Percentiles rank a stretch among this genome's conserved stretches.
These are phyloP conservation scores for Rhincodon typus DNA, from an alignment of 2,797 vertebrate genomes.

Conservation along the genomic window DNA sequence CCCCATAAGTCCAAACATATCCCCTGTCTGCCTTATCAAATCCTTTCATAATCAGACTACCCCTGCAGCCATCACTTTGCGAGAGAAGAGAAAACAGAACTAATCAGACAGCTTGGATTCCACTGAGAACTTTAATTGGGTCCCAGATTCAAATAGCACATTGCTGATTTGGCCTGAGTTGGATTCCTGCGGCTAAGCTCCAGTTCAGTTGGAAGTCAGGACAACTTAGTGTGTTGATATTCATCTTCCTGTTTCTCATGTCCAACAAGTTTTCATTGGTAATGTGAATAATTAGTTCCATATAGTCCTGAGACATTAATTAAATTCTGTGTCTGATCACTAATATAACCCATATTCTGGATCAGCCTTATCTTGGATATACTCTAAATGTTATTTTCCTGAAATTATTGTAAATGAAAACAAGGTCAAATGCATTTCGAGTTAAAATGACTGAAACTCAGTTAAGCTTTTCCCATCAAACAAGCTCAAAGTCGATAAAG, in stretches of 20 bases:
- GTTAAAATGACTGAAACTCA: background rate
- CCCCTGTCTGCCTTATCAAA: background rate
- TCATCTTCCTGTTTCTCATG: background rate
- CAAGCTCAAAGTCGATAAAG: background rate
- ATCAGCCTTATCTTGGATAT: background rate
- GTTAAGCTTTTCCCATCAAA: background rate
- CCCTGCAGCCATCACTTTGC: background rate
- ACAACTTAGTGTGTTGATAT: background rate
- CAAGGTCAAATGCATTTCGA: background rate
- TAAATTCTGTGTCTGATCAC: background rate
- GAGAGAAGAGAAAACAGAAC: background rate
- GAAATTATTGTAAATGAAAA: background rate
- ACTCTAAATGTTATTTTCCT: background rate
- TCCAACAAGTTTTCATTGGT: constrained; percentile 1
- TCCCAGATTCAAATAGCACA: background rate
- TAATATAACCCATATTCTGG: background rate
- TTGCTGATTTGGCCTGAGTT: background rate
- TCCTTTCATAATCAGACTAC: background rate
- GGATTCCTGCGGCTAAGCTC: background rate
- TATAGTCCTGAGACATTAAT: background rate
- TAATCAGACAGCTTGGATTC: background rate
- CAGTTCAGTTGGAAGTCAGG: constrained; percentile 4
- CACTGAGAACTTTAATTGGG: background rate
- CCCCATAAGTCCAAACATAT: background rate
- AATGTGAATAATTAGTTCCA: background rate